Conservation (phyloP, 2,888 invertebrate genomes). For the Allacma fusca region DNA sequence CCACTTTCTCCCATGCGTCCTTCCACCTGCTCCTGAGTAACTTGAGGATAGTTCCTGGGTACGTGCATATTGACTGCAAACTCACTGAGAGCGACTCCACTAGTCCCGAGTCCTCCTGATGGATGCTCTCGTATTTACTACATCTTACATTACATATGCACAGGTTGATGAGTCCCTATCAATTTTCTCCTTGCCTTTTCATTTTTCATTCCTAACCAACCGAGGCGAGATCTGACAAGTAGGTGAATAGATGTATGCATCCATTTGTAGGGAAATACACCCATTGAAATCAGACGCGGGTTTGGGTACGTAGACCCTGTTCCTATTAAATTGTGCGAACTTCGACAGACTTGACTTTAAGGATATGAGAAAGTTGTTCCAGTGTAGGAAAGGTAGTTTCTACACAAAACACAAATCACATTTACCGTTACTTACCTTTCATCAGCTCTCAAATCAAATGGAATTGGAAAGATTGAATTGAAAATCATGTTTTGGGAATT, state of each 20-base stretch:
- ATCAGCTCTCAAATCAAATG: conserved; percentile 31
- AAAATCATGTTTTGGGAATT: conserved; percentile 32
- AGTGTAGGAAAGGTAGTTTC: no score
- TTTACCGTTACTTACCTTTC: conserved; percentile 40
- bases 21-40: not conserved
- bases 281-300: no score
- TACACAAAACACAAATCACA: conserved; percentile 27
- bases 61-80: not conserved
- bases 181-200: conserved; percentile 7
- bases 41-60: not conserved
- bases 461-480: conserved; percentile 37
- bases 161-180: not conserved
- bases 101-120: no score
- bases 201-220: conserved; percentile 3
- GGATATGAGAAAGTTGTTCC: no score
- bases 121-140: not conserved
- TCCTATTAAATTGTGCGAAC: no score
- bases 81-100: not conserved
- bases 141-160: not conserved
- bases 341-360: no score
- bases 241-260: not conserved
- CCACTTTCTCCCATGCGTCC: no score
- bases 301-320: no score
- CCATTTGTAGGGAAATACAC: no score
- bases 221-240: not conserved